phyloP scores from a whole-genome alignment of 2,113 vertebrate species.

The Oxyura jamaicensis region DNA sequence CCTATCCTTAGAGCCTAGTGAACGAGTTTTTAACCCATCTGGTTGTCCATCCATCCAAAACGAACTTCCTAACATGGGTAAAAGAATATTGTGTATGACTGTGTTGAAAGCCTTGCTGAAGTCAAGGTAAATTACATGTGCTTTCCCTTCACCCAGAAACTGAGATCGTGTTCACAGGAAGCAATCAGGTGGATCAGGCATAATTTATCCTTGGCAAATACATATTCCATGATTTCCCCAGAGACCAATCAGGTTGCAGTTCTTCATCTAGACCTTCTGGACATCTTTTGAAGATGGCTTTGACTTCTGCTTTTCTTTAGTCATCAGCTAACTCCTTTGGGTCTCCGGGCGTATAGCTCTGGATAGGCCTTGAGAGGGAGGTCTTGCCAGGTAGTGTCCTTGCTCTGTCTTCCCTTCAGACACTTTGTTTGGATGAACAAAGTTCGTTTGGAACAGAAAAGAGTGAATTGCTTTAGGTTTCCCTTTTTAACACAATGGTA shows the following conservation, averaged over 20 bases:
- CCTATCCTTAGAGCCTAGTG: background rate
- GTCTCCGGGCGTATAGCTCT: background rate
- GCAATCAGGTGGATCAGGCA: background rate
- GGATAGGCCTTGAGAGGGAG: background rate
- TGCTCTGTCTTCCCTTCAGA: background rate
- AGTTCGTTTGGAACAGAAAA: conserved; percentile 18
- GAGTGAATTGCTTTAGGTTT: background rate
- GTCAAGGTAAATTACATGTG: background rate
- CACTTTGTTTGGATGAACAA: background rate
- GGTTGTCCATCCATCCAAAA: background rate
- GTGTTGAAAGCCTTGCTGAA: background rate
- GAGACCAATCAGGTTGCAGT: background rate
- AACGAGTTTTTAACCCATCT: background rate
- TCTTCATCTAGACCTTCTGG: background rate
- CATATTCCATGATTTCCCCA: background rate
- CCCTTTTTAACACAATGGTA: background rate
- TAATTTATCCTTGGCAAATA: background rate
- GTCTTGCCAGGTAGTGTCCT: background rate
- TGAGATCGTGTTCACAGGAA: background rate
- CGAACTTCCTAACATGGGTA: background rate
- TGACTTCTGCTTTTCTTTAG: background rate
- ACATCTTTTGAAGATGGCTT: background rate
- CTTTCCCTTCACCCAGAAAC: background rate
- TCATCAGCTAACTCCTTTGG: background rate
- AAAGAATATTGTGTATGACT: background rate